phyloP scores from a whole-genome alignment of 2,888 invertebrate species.

The Stenurella melanura region DNA sequence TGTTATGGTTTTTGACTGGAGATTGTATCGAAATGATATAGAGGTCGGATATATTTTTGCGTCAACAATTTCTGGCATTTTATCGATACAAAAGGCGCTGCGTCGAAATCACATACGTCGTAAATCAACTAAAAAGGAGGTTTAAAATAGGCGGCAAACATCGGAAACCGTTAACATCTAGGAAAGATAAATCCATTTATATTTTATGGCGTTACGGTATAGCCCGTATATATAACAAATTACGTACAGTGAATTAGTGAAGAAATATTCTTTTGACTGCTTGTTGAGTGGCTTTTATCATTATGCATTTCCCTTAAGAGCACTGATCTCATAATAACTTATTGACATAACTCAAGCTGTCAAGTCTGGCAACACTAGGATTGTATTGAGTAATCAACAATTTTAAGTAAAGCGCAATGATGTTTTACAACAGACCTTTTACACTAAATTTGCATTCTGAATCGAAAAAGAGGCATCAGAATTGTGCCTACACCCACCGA shows the following conservation, averaged over 20 bases:
- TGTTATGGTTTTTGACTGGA: slow-evolving; percentile 42
- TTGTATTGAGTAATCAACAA: too few relatives aligned
- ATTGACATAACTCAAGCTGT: too few relatives aligned
- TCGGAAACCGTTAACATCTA: slow-evolving; percentile 44
- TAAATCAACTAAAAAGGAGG: slow-evolving; percentile 45
- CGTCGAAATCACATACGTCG: slow-evolving; percentile 43
- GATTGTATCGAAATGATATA: slow-evolving; percentile 42
- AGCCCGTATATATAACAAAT: neutral
- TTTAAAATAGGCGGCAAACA: slow-evolving; percentile 39
- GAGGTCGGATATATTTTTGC: slow-evolving; percentile 39
- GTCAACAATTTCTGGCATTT: slow-evolving; percentile 49
- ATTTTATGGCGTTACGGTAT: slow-evolving; percentile 8
- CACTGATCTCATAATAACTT: neutral
- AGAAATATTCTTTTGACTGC: neutral
- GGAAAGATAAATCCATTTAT: slow-evolving; percentile 33
- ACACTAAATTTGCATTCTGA: too few relatives aligned
- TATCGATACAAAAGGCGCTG: slow-evolving; percentile 52
- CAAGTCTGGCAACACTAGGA: too few relatives aligned
- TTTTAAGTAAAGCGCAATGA: too few relatives aligned
- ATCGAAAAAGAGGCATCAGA: too few relatives aligned
- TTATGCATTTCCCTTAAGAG: neutral
- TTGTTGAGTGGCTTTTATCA: neutral
- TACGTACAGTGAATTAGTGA: neutral
- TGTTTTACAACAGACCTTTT: too few relatives aligned
- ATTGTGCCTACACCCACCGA: too few relatives aligned